These are phyloP conservation scores for Rotaria socialis DNA, from an alignment of 2,888 invertebrate genomes.

Conservation along the genomic window DNA sequence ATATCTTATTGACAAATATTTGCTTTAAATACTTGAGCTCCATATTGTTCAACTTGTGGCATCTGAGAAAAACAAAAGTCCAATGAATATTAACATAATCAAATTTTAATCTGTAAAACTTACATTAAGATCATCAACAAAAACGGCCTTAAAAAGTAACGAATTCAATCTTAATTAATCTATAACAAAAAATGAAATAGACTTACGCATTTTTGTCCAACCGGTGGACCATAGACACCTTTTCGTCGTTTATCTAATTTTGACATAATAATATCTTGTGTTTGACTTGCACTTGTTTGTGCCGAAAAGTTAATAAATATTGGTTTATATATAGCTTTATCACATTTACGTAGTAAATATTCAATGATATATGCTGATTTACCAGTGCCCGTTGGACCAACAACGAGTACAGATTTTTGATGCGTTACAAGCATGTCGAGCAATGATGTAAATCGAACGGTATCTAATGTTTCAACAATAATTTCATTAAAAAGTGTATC, in stretches of 20 bases:
- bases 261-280: conserved; percentile 87
- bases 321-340: conserved; percentile 74
- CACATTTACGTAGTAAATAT: conserved; percentile 72
- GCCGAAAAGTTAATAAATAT: conserved; percentile 84
- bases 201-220: conserved; percentile 69
- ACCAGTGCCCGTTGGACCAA: conserved; percentile 64
- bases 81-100: not conserved
- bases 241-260: conserved; percentile 85
- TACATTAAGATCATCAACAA: conserved; percentile 84
- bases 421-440: conserved; percentile 75
- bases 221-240: conserved; percentile 85
- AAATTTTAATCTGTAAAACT: not conserved
- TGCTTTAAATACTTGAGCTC: conserved; percentile 65
- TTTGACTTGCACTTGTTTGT: conserved; percentile 84
- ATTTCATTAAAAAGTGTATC: conserved; percentile 90
- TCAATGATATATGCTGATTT: conserved; percentile 60
- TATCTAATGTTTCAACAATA: conserved; percentile 84
- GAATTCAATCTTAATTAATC: not conserved
- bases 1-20: too few species aligned
- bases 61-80: conserved; percentile 60
- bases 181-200: not conserved
- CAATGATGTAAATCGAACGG: conserved; percentile 75
- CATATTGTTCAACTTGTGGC: conserved; percentile 81
- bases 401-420: conserved; percentile 76
- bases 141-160: conserved; percentile 63